A percentile compares a stretch with the other conserved stretches of the same genome.
phyloP scores from a whole-genome alignment of 2,888 invertebrate genomes.

The Eupeodes latifasciatus region DNA sequence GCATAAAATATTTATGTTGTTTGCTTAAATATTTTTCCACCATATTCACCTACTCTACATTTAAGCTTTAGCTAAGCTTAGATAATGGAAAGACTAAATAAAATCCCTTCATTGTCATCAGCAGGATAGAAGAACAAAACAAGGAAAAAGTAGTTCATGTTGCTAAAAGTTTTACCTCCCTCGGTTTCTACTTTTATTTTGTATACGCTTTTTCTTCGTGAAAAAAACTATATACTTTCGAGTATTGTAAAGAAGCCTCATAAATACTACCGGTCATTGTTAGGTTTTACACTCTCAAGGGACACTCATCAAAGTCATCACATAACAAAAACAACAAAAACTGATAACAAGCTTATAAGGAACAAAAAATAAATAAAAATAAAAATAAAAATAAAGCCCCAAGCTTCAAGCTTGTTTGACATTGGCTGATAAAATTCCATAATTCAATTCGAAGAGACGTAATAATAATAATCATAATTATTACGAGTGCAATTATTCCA shows the following conservation, averaged over 20 bases:
- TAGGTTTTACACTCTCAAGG: not conserved
- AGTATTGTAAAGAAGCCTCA: constrained; percentile 45
- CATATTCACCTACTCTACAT: constrained; percentile 26
- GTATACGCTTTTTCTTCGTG: not conserved
- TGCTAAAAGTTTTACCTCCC: constrained; percentile 4
- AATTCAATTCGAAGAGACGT: constrained; percentile 31
- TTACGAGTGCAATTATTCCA: not conserved
- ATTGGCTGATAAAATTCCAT: constrained; percentile 63
- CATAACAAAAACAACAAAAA: constrained; percentile 16
- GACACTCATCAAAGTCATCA: constrained; percentile 52
- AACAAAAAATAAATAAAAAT: not conserved
- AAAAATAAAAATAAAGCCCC: constrained; percentile 8
- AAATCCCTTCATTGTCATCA: constrained; percentile 57
- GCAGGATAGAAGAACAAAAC: constrained; percentile 23
- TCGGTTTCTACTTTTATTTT: not conserved
- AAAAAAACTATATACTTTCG: too few species aligned
- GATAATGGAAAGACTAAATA: constrained; percentile 54
- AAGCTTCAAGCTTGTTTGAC: constrained; percentile 26
- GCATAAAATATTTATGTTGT: constrained; percentile 17
- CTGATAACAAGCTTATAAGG: constrained; percentile 18
- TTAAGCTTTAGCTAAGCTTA: constrained; percentile 52
- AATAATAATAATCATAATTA: constrained; percentile 9
- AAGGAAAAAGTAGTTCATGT: constrained; percentile 50
- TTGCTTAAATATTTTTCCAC: constrained; percentile 28
- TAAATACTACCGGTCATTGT: constrained; percentile 47